phyloP scores from a whole-genome alignment of 2,113 vertebrate genomes.

The Boulengeromyrus knoepffleri region DNA sequence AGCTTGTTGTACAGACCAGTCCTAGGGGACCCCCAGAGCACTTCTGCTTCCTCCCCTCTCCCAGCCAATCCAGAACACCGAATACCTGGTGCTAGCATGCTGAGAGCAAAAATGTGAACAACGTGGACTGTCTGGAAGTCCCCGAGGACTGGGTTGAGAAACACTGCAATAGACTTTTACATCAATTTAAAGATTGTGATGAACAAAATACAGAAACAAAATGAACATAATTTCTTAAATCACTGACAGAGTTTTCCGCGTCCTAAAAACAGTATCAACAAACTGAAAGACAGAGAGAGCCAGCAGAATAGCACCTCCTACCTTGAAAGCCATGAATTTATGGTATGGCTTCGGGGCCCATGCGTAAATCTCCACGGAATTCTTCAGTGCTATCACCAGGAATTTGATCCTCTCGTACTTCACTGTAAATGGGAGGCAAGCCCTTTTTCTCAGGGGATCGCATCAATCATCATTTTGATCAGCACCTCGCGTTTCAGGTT shows the following conservation, averaged over 20 bases:
- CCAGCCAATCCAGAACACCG: not conserved
- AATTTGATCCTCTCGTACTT: constrained; percentile 99
- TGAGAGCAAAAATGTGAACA: not conserved
- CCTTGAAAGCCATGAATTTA: constrained; percentile 99
- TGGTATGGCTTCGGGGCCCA: constrained; percentile 99
- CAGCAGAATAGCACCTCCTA: constrained; percentile 40
- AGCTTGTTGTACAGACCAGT: not conserved
- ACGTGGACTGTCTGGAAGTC: not conserved
- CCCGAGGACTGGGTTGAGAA: not conserved
- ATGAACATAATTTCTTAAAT: not conserved
- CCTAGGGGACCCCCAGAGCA: not conserved
- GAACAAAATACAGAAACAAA: not conserved
- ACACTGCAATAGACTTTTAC: not conserved
- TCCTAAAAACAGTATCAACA: not conserved
- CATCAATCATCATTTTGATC: not conserved
- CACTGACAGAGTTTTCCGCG: not conserved
- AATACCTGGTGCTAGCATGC: not conserved
- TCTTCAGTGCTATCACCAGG: constrained; percentile 97
- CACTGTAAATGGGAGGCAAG: constrained; percentile 54
- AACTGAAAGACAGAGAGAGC: not conserved
- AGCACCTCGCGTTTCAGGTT: not conserved
- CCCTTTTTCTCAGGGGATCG: not conserved
- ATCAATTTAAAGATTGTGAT: not conserved
- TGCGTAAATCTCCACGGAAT: constrained; percentile 93
- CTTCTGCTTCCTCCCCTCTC: not conserved